Evolutionary conservation across 2,888 invertebrate species (phyloP), one percentile per base, ranked within the genome.

Genomic region (Diarsia dahlii): DNA sequence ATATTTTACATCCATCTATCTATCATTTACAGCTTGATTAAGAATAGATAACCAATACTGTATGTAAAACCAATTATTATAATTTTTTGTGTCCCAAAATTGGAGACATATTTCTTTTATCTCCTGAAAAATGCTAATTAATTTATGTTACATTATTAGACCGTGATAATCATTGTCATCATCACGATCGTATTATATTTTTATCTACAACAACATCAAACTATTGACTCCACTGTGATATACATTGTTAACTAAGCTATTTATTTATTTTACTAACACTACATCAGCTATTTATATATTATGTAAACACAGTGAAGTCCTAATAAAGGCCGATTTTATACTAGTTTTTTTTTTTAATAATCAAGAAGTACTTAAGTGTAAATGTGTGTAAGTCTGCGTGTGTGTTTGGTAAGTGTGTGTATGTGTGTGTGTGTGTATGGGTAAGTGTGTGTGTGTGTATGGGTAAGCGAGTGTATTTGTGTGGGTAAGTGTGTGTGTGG

Each of bases 211-310:
- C 71, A 56, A 75, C 71, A 79, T 56, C 52, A 63, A 76, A 52
- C 9, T 67, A 80, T 6, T 39, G 80, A 77, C 74, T 66, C 48
- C 81, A 84, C 78, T 71, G 76, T 72, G 75, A 54, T n/a, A 68
- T 45, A 76, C 67, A 68, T 65, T 23, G n/a, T 46, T 12, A 50
- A 74, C 63, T 73, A 81, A 78, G 72, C 71, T 76, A 62, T 73
- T 66, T 46, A 66, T 71, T 76, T 70, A 79, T 64, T 18, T 34
- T 0, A 45, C 83, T 75, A 77, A 58, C 9, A 64, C 86, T 84
- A 85, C 81, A 50, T 50, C 54, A 86, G 78, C 84, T 84, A 84
- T 84, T 86, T 82, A 77, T 72, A 76, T 72, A 70, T 60, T 62
- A 46, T 78, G 71, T 80, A 64, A 79, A 77, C 80, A 72, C 82